Percentiles rank a stretch among this genome's conserved stretches.
Conservation (phyloP, 2,797 vertebrate genomes). For the Leucoraja ocellata region DNA sequence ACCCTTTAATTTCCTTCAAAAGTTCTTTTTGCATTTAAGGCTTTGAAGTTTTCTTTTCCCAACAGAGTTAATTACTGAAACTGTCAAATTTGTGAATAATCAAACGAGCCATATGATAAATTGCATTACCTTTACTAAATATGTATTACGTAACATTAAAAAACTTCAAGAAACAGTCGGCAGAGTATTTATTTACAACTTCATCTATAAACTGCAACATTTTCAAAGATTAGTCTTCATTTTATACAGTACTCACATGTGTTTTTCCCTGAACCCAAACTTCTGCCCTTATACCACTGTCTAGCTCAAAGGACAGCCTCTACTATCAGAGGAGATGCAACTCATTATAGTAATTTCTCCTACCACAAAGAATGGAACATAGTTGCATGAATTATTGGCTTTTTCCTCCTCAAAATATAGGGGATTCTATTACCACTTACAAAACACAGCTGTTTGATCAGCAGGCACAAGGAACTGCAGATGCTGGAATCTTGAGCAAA, state of each 20-base stretch:
- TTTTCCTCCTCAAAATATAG: background rate
- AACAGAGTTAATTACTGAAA: constrained; percentile 28
- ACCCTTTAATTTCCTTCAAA: constrained; percentile 13
- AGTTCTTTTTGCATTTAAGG: background rate
- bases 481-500: too few species aligned
- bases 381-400: background rate
- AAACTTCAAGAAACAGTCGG: background rate
- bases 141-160: background rate
- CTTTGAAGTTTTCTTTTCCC: constrained; percentile 15
- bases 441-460: too few species aligned
- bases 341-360: background rate
- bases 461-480: too few species aligned
- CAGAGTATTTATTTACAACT: background rate
- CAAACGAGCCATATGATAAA: constrained; percentile 3
- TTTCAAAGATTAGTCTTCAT: background rate
- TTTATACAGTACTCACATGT: background rate
- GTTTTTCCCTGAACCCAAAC: background rate
- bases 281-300: background rate
- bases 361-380: background rate
- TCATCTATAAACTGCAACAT: background rate
- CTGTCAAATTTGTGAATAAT: background rate
- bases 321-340: background rate
- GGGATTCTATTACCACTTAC: background rate
- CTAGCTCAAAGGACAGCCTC: background rate
- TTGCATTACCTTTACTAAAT: constrained; percentile 1